A percentile compares a stretch with the other conserved stretches of the same genome.
Evolutionary conservation across 35 echinoderm and acorn worm species (phyloP).

Genomic region (Hemicentrotus pulcherrimus): DNA sequence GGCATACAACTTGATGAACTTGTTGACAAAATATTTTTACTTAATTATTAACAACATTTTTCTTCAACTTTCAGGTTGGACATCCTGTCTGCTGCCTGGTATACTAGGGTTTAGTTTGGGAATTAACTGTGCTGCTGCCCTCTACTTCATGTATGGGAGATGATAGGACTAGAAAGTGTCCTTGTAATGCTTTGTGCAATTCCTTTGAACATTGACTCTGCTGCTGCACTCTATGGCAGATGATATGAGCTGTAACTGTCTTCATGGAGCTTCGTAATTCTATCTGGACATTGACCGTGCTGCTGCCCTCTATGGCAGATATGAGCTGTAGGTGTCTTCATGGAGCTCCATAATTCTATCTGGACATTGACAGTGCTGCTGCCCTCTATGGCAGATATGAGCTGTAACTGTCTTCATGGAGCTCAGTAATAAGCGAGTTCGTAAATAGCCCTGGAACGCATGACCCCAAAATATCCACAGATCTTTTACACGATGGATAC

Average conservation of each 20-base stretch:
- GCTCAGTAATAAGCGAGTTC: not conserved
- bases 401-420: not conserved
- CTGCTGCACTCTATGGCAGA: no score
- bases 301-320: no score
- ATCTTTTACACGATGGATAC: no score
- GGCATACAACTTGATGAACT: no score
- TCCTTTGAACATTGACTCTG: no score
- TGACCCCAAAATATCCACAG: no score
- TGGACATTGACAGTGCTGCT: not conserved
- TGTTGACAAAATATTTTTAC: no score
- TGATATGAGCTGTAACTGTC: no score
- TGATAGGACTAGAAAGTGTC: not conserved
- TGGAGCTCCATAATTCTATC: not conserved
- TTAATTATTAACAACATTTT: not conserved
- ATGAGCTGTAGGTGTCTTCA: no score
- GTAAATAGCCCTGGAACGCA: no score
- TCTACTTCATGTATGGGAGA: constrained; percentile 39
- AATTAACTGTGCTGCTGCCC: constrained; percentile 13
- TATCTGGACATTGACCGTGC: not conserved
- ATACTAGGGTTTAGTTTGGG: constrained; percentile 24
- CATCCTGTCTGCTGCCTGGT: constrained; percentile 8
- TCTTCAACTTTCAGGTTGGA: not conserved
- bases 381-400: not conserved
- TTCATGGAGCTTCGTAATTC: no score
- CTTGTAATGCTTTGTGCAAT: not conserved